phyloP scores from a whole-genome alignment of 2,797 vertebrate genomes.

The Sparus aurata region DNA sequence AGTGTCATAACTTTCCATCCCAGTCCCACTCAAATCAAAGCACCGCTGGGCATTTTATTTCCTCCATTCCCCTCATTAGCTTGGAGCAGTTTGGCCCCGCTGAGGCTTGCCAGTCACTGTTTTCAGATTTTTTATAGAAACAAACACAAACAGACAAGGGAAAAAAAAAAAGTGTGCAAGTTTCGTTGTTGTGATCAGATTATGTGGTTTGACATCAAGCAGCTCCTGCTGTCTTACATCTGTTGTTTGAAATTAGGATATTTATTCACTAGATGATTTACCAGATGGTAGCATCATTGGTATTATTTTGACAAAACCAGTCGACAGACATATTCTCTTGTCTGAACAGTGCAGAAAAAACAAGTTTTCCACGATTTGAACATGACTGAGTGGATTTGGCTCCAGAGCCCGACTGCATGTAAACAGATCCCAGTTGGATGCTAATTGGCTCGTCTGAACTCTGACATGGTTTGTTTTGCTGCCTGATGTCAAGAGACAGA shows the following conservation, averaged over 20 bases:
- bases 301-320: constrained; percentile 13
- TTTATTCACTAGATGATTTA: not conserved
- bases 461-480: constrained; percentile 51
- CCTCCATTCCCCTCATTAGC: constrained; percentile 49
- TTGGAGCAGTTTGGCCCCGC: constrained; percentile 21
- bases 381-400: constrained; percentile 33
- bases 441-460: constrained; percentile 60
- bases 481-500: constrained; percentile 38
- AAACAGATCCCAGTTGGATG: constrained; percentile 47
- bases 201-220: not conserved
- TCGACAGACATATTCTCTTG: constrained; percentile 21
- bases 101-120: constrained; percentile 10
- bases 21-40: constrained; percentile 50
- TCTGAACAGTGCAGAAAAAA: constrained; percentile 28
- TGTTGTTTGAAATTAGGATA: constrained; percentile 16
- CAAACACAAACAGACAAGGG: constrained; percentile 4
- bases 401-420: constrained; percentile 22
- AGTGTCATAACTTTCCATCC: constrained; percentile 37
- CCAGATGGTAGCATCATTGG: not conserved
- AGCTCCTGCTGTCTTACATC: not conserved
- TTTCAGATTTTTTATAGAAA: constrained; percentile 11
- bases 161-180: not conserved
- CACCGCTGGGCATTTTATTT: constrained; percentile 48
- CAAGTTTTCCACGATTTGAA: constrained; percentile 26
- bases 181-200: constrained; percentile 26